A percentile compares a stretch with the other conserved stretches of the same genome.
phyloP scores from a whole-genome alignment of 2,888 invertebrate genomes.

The Mythimna albipuncta region DNA sequence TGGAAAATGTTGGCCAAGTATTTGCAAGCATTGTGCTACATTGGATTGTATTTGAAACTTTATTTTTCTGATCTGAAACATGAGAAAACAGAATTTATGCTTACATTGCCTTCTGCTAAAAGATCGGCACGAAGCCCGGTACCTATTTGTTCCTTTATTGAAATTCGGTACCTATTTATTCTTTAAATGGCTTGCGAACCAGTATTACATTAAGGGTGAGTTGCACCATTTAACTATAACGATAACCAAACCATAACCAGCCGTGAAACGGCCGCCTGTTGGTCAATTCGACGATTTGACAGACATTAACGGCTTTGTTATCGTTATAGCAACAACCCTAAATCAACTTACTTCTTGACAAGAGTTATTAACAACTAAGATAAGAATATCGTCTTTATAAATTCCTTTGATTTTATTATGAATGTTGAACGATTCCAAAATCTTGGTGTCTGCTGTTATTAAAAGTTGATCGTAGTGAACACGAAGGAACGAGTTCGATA shows the following conservation, averaged over 20 bases:
- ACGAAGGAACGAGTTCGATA: conserved; percentile 66
- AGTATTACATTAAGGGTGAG: background rate
- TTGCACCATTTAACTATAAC: no score
- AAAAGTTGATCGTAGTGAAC: conserved; percentile 79
- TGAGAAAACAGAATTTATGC: background rate
- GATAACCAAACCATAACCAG: no score
- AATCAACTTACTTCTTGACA: conserved; percentile 72
- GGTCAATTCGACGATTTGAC: no score
- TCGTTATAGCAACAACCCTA: no score
- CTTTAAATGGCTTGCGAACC: background rate
- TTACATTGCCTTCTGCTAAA: no score
- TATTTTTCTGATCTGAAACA: conserved; percentile 79
- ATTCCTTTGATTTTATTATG: conserved; percentile 81
- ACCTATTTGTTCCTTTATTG: no score
- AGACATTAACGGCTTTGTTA: no score
- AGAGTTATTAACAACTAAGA: conserved; percentile 72
- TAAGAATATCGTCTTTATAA: conserved; percentile 80
- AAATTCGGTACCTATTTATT: no score
- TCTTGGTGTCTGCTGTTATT: conserved; percentile 73
- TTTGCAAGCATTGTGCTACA: conserved; percentile 67
- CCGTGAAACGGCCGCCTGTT: no score
- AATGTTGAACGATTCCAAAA: conserved; percentile 81
- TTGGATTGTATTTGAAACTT: conserved; percentile 80
- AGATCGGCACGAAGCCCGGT: no score
- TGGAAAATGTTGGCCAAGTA: conserved; percentile 76